Evolutionary conservation across 2,113 vertebrate species (phyloP), one percentile per base, ranked within the genome.

Genomic region (Epinephelus fuscoguttatus): DNA sequence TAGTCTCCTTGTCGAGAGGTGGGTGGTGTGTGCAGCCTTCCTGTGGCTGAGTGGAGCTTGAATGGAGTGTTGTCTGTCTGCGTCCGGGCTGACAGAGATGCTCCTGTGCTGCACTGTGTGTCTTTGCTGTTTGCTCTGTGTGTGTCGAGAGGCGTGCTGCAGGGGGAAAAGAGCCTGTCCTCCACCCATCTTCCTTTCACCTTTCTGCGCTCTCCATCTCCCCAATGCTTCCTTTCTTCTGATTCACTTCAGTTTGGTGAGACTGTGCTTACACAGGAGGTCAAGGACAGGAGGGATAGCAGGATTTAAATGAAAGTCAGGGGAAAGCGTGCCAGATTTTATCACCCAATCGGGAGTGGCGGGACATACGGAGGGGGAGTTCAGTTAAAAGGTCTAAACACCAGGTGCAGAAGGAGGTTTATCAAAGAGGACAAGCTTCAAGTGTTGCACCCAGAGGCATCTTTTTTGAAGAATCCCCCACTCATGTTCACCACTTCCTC

Each of bases 41-140:
- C 72, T 76, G 76, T 69, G 59, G 78, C 25, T 10, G 80, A 61
- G 42, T 17, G 14, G 14, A 55, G 23, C 9, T 61, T 88, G 85
- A 87, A 88, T 64, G 69, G 52, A 75, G 71, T 7, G 70, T 64
- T 91, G 84, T 89, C 80, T 84, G 71, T 84, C 77, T 61, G 56
- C 10, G 60, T 60, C 56, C 8, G 4, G 56, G 40, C 75, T 23
- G 73, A 87, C 89, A 94, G 83, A 90, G 83, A 90, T 75, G 80
- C 66, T 67, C 86, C 90, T 92, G 89, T 92, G 59, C 79, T 66
- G 64, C 18, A 3, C 62, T 81, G 75, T 82, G 70, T 60, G 49
- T 82, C 83, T 84, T 77, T 18, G 23, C 83, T 81, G 80, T 88
- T 89, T 89, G 69, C 75, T 79, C 67, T 82, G n/a, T 64, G 69